Evolutionary conservation across 1,140 invertebrate genomes (phyloP), one percentile per base, ranked within the genome.

Genomic region (Drosophila quadrilineata): DNA sequence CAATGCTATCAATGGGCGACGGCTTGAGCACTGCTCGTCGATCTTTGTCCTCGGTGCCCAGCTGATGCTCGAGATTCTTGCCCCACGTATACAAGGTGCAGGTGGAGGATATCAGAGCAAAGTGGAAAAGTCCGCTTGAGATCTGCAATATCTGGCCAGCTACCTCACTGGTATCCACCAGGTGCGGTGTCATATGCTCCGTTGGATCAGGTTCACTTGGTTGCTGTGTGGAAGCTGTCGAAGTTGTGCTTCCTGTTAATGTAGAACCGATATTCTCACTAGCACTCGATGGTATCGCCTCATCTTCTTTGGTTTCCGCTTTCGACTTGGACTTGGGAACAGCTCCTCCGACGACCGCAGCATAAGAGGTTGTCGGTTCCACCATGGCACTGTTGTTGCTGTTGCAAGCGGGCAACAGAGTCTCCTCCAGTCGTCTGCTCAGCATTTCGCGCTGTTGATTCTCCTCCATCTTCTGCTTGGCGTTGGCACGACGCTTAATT

Each of bases 31-130:
- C 87, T 16, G 90, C 87, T 52, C 92, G 90, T 21, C 92, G 87
- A 22, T 90, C 90, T 50, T 92, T 91, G 69, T 92, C 92, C 54
- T 89, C 89, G 2, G 88, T 89, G 17, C 94, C 94, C 14, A 95
- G 86, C 79, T 95, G 94, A 43, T 93, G 93, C 82, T 94, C 93
- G 26, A 93, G 75, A 85, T 93, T 94, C 40, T 92, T 90, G 12
- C 94, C 94, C 93, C 93, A 94, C 1, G 92, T 91, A 71, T 93
- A 94, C 0, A 94, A 73, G 26, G 91, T 90, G 33, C 93, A 93
- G 56, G 91, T 90, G 6, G 89, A 89, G 19, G 93, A 94, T 26
- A 94, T 80, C 35, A 94, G 63, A 9, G 91, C 90, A 67, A 91
- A 92, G 80, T 95, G 94, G 65, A 93, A 92, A 65, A 91, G 91